Conservation (phyloP, 2,113 vertebrate genomes). For the Corythornis cristatus region DNA sequence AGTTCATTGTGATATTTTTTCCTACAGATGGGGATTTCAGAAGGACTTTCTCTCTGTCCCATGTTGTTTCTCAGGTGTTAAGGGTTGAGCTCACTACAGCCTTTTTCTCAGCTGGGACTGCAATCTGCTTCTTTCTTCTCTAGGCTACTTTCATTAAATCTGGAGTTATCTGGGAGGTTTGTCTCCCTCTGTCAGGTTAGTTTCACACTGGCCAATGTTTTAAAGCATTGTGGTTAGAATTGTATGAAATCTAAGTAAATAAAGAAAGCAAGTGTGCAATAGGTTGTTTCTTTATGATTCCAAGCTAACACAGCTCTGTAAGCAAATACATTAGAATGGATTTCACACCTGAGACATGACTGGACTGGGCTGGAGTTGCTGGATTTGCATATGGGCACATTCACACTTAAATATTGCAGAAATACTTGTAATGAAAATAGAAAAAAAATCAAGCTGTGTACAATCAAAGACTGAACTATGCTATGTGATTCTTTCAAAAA, state of each 20-base stretch:
- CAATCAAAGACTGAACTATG: background rate
- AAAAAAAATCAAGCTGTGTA: background rate
- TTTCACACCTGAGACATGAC: background rate
- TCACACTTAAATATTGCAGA: background rate
- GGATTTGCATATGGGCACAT: background rate
- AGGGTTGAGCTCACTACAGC: background rate
- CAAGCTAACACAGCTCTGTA: background rate
- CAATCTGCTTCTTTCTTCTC: background rate
- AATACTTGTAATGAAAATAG: background rate
- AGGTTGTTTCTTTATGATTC: background rate
- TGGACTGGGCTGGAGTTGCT: background rate
- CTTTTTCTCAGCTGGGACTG: background rate
- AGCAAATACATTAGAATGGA: background rate
- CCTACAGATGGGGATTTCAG: background rate
- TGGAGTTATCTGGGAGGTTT: background rate
- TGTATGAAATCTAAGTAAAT: background rate
- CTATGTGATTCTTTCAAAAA: background rate
- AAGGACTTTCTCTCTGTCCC: background rate
- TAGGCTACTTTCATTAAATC: background rate
- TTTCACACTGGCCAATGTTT: background rate
- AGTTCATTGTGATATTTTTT: background rate
- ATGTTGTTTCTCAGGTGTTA: background rate
- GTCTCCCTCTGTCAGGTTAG: background rate
- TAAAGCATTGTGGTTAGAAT: background rate
- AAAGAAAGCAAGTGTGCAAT: background rate